Percentiles rank a stretch among this genome's conserved stretches.
These are phyloP conservation scores for Polypterus bichir DNA, from an alignment of 2,113 vertebrate species.

Conservation along the genomic window DNA sequence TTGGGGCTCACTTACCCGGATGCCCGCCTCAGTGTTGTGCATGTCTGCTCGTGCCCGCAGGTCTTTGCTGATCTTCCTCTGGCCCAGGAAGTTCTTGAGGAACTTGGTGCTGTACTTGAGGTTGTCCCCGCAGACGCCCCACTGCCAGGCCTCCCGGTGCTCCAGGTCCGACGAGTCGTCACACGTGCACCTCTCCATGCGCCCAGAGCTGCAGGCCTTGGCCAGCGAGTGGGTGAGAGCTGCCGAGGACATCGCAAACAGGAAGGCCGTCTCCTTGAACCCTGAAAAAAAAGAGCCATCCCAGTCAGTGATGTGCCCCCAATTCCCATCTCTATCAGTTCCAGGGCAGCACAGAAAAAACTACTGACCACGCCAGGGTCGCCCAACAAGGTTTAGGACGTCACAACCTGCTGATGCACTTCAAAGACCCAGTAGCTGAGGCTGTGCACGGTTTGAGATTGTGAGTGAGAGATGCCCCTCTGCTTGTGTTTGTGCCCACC, in stretches of 20 bases:
- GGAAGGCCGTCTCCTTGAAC: conserved; percentile 92
- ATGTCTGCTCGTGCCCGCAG: conserved; percentile 78
- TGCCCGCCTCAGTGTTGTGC: conserved; percentile 88
- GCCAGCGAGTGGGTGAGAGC: conserved; percentile 83
- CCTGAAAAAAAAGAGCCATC: conserved; percentile 41
- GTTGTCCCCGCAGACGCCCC: conserved; percentile 95
- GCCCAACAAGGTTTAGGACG: too few species aligned
- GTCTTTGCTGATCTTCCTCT: conserved; percentile 85
- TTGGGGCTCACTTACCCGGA: conserved; percentile 61
- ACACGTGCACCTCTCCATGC: conserved; percentile 95
- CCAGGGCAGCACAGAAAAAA: too few species aligned
- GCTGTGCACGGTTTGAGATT: too few species aligned
- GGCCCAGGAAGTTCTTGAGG: conserved; percentile 84
- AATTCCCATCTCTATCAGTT: too few species aligned
- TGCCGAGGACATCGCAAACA: conserved; percentile 79
- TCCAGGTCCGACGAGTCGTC: conserved; percentile 89
- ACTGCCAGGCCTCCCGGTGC: conserved; percentile 92
- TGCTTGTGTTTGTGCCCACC: too few species aligned
- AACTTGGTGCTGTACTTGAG: conserved; percentile 95
- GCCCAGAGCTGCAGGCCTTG: conserved; percentile 85
- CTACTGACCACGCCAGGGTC: too few species aligned
- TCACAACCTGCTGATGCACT: too few species aligned
- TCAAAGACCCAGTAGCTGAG: too few species aligned
- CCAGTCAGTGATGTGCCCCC: background rate
- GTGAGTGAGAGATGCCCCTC: too few species aligned